Percentiles rank a stretch among this genome's conserved stretches.
These are phyloP conservation scores for Augochlorella aurata DNA, from an alignment of 2,888 invertebrate species.

Conservation along the genomic window DNA sequence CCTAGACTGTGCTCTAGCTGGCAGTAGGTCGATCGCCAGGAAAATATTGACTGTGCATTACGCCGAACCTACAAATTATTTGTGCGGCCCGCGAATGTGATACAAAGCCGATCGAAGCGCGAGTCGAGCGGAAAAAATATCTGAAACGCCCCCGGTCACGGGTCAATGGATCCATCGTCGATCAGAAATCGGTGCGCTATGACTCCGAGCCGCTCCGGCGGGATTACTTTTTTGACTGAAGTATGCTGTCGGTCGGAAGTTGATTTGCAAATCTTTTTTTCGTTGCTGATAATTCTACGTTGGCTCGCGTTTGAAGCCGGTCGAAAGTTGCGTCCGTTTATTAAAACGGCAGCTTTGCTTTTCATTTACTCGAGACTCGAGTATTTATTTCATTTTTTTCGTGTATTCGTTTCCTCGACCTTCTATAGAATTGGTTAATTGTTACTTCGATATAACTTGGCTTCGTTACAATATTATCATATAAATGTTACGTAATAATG, in stretches of 20 bases:
- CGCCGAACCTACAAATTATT: neutral
- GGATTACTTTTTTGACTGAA: neutral
- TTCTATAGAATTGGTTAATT: too few relatives aligned
- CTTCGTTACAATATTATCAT: too few relatives aligned
- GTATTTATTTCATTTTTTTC: too few relatives aligned
- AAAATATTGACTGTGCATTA: constrained; percentile 36
- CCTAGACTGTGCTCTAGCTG: too few relatives aligned
- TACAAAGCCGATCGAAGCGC: neutral
- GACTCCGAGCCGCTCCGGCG: neutral
- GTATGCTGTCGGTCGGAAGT: neutral
- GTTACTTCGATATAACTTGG: too few relatives aligned
- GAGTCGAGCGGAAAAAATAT: constrained; percentile 14
- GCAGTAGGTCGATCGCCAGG: neutral
- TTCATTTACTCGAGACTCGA: too few relatives aligned
- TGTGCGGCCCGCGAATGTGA: neutral
- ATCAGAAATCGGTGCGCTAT: neutral
- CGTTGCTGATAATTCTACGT: too few relatives aligned
- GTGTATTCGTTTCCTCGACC: too few relatives aligned
- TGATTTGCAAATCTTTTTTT: neutral
- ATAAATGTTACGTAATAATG: too few relatives aligned
- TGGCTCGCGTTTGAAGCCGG: too few relatives aligned
- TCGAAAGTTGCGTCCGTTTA: too few relatives aligned
- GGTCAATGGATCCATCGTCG: neutral
- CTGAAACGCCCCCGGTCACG: neutral
- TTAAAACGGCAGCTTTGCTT: too few relatives aligned